Evolutionary conservation across 2,113 vertebrate genomes (phyloP), one percentile per base, ranked within the genome.

Genomic region (Menura novaehollandiae): DNA sequence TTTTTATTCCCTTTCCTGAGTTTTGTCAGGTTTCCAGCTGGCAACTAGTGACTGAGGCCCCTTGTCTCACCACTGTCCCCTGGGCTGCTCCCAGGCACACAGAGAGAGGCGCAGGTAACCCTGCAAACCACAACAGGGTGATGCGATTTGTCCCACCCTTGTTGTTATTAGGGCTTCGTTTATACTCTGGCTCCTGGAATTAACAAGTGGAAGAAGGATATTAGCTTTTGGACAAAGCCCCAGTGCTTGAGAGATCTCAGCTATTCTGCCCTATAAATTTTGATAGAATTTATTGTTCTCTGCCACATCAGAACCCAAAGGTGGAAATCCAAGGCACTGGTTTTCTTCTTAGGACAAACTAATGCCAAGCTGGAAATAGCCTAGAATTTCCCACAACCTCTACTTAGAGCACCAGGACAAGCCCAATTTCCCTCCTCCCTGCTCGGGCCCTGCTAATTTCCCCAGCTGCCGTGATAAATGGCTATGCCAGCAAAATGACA

Each of bases 401-500:
- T 67, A 23, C 39, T 49, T 22, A 56, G 15, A 13, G 28, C 43
- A 35, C 35, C 43, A 55, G 66, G 76, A 80, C 33, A 67, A 93
- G 62, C 15, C 62, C 39, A 43, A 3, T 56, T 77, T 72, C 55
- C 59, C 51, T 73, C 43, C 73, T 49, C 52, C 41, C 28, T 44
- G 71, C 68, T 43, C 23, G 6, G 67, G 55, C 85, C 43, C 90
- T 68, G 73, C 92, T 97, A 93, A 97, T 97, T 97, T 93, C 93
- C 93, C 95, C 83, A 96, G 93, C 89, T 3, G 0, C 76, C 0
- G 1, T 97, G 95, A 98, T 82, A 95, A 98, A 97, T 90, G 87
- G 83, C 92, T 86, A 90, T 95, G 93, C 97, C 4, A 1, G 79
- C 62, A 30, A 93, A 95, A 92, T 91, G 96, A 97, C 97, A 95